Base-by-base conservation (phyloP, 2,888 invertebrate species). In the Pristionchus arcanus region DNA sequence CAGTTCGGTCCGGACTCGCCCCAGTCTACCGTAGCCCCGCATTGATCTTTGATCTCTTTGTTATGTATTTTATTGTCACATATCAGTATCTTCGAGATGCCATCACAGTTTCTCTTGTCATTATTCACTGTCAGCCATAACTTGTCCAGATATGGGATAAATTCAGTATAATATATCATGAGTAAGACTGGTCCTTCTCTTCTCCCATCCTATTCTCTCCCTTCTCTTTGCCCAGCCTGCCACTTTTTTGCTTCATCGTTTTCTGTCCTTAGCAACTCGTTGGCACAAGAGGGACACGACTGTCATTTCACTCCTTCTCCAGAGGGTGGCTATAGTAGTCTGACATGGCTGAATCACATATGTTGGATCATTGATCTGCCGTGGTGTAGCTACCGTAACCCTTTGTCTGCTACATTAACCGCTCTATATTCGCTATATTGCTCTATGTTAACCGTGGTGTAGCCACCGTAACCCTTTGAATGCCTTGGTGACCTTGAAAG, bases 201-300 rank as follows among this genome's bases (percentile, higher is more conserved):
- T 31, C 42, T 42, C 25, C 77, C 42, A 37, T 42, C 77, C 77
- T 31, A 77, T 77, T 42, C 77, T 77, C 21, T 42, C 28, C 68
- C 31, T 31, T 13, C 42, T 37, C n/a, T 77, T 25, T 49, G 42
- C 21, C 42, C 25, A 21, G 31, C 34, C 71, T 28, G 28, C 71
- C 31, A 34, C 71, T 71, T 71, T 71, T 71, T 71, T 71, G 66
- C 66, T 34, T 15, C 71, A 19, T 71, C 71, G 71, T 34, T 68
- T 68, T 59, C 59, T 71, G n/a, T n/a, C 66, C 77, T 49, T 77
- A 77, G 77, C 42, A 77, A 77, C 77, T 77, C 77, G 42, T 77
- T 77, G 77, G 49, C 77, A 77, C 77, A n/a, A 25, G 25, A 5
- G 5, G 42, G 49, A 77, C 21, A 37, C 37, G 49, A 25, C 77